Percentiles rank a stretch among this genome's conserved stretches.
Evolutionary conservation across 2,113 vertebrate species (phyloP).

Genomic region (Chlorodrepanis virens): DNA sequence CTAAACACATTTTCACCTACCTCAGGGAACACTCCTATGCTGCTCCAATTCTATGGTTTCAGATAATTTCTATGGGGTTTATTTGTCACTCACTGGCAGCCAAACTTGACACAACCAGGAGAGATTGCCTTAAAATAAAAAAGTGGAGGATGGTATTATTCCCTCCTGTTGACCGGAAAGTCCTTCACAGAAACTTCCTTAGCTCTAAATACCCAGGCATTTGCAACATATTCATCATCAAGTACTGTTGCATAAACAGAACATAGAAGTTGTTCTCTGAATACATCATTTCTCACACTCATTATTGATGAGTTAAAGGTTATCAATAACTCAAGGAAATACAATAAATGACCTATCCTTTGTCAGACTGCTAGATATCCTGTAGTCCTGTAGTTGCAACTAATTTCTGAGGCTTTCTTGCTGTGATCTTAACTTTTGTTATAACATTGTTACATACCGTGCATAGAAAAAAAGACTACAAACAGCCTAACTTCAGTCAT

Average conservation of each 20-base stretch:
- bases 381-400: neutral
- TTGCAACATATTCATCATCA: conserved; percentile 9
- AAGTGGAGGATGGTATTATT: neutral
- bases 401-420: neutral
- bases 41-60: neutral
- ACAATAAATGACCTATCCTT: conserved; percentile 1
- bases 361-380: neutral
- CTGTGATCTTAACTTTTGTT: neutral
- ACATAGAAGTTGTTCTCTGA: neutral
- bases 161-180: neutral
- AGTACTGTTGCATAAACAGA: conserved; percentile 27
- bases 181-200: neutral
- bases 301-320: conserved; percentile 55
- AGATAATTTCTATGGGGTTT: neutral
- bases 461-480: neutral
- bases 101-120: neutral
- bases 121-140: rapidly evolving
- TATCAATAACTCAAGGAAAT: conserved; percentile 48
- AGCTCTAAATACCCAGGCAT: neutral
- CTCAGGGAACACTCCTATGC: neutral
- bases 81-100: neutral
- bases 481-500: neutral
- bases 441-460: neutral
- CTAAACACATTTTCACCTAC: neutral
- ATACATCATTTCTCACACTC: conserved; percentile 23